phyloP scores from a whole-genome alignment of 1,140 invertebrate genomes.

The Eciton burchellii region DNA sequence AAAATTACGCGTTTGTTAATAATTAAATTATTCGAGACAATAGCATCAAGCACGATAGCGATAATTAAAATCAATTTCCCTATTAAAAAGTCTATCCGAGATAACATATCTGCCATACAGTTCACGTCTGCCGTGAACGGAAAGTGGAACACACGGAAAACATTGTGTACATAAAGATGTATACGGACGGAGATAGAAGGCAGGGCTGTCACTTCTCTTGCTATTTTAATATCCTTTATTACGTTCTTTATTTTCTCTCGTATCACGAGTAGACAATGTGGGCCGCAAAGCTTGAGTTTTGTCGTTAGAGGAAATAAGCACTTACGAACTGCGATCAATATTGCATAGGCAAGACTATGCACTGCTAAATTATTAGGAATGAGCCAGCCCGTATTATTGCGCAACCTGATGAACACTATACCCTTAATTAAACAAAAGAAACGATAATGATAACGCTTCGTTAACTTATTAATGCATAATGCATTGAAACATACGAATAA shows the following conservation, averaged over 20 bases:
- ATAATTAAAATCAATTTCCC: conserved; percentile 5
- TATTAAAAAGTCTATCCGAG: background rate
- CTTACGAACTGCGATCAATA: conserved; percentile 52
- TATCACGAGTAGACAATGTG: background rate
- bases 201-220: background rate
- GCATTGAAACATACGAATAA: background rate
- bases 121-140: background rate
- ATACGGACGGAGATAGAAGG: background rate
- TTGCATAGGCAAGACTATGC: conserved; percentile 47
- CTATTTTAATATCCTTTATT: conserved; percentile 12
- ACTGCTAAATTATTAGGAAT: conserved; percentile 55
- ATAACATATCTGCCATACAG: conserved; percentile 22
- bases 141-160: background rate
- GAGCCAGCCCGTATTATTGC: background rate
- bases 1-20: background rate
- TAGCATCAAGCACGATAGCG: background rate
- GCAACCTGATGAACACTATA: conserved; percentile 35
- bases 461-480: background rate
- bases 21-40: background rate
- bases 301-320: conserved; percentile 18
- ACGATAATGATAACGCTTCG: background rate
- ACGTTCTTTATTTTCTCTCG: conserved; percentile 13
- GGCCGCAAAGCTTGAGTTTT: conserved; percentile 41
- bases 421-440: conserved; percentile 23
- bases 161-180: background rate